Percentiles rank a stretch among this genome's conserved stretches.
These are phyloP conservation scores for Campoletis raptor DNA, from an alignment of 2,888 invertebrate genomes.

Conservation along the genomic window DNA sequence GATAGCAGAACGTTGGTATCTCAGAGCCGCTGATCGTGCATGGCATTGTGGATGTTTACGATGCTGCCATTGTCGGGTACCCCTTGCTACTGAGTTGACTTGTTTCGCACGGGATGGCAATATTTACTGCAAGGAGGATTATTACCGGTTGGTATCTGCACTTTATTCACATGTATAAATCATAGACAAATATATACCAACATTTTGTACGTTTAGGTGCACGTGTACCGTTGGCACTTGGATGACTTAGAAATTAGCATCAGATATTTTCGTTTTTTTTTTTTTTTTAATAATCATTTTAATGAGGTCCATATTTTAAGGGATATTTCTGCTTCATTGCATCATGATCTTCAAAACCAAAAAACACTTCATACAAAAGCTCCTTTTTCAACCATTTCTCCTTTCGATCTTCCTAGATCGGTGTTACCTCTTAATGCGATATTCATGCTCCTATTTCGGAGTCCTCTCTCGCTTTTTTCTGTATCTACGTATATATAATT, in stretches of 20 bases:
- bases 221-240: neutral
- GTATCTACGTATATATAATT: slow-evolving; percentile 23
- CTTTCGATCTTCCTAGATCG: neutral
- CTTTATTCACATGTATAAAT: neutral
- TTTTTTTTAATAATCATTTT: neutral
- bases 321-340: neutral
- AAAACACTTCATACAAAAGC: neutral
- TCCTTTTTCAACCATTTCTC: neutral
- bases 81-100: slow-evolving; percentile 94
- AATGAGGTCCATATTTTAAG: neutral
- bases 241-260: too few relatives aligned
- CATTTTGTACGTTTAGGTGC: neutral
- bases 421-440: slow-evolving; percentile 76
- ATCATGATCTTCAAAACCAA: neutral
- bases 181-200: neutral
- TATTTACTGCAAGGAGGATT: slow-evolving; percentile 98
- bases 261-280: neutral
- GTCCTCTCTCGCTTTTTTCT: slow-evolving; percentile 25
- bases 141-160: slow-evolving; percentile 90
- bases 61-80: slow-evolving; percentile 94
- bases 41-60: slow-evolving; percentile 95
- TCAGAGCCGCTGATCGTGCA: slow-evolving; percentile 94
- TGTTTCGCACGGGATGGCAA: slow-evolving; percentile 96
- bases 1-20: slow-evolving; percentile 89
- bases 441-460: slow-evolving; percentile 73